phyloP scores from a whole-genome alignment of 2,888 invertebrate species.

The Phalera bucephala region DNA sequence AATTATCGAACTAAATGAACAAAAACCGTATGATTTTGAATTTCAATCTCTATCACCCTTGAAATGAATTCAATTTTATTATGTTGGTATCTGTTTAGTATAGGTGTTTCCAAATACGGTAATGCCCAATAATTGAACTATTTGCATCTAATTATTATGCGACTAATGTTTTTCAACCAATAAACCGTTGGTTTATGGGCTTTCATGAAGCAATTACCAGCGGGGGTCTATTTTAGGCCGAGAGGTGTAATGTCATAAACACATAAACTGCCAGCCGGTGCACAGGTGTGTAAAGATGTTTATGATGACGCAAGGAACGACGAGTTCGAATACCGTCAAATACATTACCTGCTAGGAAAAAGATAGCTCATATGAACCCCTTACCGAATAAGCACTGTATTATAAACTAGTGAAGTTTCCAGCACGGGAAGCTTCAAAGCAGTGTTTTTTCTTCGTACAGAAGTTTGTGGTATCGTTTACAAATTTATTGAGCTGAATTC shows the following conservation, averaged over 20 bases:
- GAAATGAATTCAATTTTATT: no score
- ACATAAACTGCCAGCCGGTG: conserved; percentile 64
- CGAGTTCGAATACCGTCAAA: conserved; percentile 6
- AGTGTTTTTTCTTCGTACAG: conserved; percentile 57
- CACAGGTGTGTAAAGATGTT: conserved; percentile 62
- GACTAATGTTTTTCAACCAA: conserved; percentile 51
- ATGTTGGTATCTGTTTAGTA: no score
- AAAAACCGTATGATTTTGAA: no score
- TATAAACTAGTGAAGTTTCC: not conserved
- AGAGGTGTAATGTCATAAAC: conserved; percentile 77
- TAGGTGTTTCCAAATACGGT: no score
- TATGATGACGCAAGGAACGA: conserved; percentile 22
- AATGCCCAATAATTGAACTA: conserved; percentile 37
- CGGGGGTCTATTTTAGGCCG: conserved; percentile 60
- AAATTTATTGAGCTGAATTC: conserved; percentile 73
- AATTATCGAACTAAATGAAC: no score
- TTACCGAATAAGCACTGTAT: conserved; percentile 33
- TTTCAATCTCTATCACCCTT: no score
- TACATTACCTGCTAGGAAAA: conserved; percentile 16
- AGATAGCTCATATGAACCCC: not conserved
- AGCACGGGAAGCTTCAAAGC: conserved; percentile 12
- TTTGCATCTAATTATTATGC: conserved; percentile 53
- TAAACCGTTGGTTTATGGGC: conserved; percentile 58
- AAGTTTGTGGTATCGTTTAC: conserved; percentile 78
- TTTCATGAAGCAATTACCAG: conserved; percentile 75